Conservation (phyloP, 2,888 invertebrate species). For the Augiades crinisus region DNA sequence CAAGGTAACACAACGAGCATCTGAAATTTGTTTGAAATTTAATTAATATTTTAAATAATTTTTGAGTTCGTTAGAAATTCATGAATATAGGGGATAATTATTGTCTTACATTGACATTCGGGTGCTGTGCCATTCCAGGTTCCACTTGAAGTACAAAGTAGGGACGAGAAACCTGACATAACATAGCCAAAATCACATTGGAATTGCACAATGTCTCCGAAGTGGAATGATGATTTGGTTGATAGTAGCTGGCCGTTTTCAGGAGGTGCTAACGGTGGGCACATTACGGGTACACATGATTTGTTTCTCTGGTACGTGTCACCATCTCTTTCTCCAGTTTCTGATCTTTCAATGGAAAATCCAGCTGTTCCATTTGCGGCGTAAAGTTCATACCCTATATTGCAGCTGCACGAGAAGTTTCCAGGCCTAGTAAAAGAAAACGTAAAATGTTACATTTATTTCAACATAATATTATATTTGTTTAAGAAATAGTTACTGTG, state of each 20-base stretch:
- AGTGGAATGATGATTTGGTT: constrained; percentile 91
- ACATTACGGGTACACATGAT: constrained; percentile 97
- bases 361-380: constrained; percentile 94
- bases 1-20: constrained; percentile 94
- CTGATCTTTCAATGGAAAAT: constrained; percentile 88
- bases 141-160: constrained; percentile 94
- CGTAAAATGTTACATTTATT: background rate
- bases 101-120: constrained; percentile 92
- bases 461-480: background rate
- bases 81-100: too few relatives aligned
- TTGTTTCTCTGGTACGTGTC: constrained; percentile 95
- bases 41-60: too few relatives aligned
- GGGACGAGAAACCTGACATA: constrained; percentile 92
- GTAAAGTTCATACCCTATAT: constrained; percentile 95
- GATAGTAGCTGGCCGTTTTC: constrained; percentile 93
- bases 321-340: constrained; percentile 93
- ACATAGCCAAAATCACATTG: constrained; percentile 97
- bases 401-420: constrained; percentile 93
- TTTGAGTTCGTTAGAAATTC: too few relatives aligned
- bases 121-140: constrained; percentile 97
- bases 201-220: constrained; percentile 94
- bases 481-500: background rate
- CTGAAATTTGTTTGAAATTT: constrained; percentile 73
- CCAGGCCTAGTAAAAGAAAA: constrained; percentile 83
- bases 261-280: constrained; percentile 87